These are phyloP conservation scores for Botia almorhae DNA, from an alignment of 2,797 vertebrate species.

Conservation along the genomic window DNA sequence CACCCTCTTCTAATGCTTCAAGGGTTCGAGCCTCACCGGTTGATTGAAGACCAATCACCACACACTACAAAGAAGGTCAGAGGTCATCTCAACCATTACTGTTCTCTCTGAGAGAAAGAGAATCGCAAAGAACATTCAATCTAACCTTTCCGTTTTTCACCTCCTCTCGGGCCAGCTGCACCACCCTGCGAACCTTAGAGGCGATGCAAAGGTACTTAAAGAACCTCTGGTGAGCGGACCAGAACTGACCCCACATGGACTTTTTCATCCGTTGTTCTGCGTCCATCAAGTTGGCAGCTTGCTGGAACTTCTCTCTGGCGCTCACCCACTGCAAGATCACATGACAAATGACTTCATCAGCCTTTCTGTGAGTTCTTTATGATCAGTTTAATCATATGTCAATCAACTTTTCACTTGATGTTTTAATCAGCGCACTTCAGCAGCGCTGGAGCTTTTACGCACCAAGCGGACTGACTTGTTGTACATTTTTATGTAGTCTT, in stretches of 20 bases:
- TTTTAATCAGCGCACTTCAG: background rate
- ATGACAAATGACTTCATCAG: background rate
- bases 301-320: slow-evolving; percentile 94
- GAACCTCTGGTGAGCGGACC: slow-evolving; percentile 98
- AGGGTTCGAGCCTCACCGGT: slow-evolving; percentile 97
- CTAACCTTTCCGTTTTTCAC: slow-evolving; percentile 96
- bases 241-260: slow-evolving; percentile 99
- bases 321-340: slow-evolving; percentile 87
- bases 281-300: slow-evolving; percentile 93
- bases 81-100: background rate
- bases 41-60: slow-evolving; percentile 97
- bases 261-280: slow-evolving; percentile 98
- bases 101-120: background rate
- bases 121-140: background rate
- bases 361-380: background rate
- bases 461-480: slow-evolving; percentile 97
- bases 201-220: slow-evolving; percentile 99
- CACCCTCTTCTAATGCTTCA: slow-evolving; percentile 96
- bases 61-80: slow-evolving; percentile 80
- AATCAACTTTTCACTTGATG: background rate
- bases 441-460: background rate
- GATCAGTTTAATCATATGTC: background rate
- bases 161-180: slow-evolving; percentile 94
- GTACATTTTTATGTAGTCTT: slow-evolving; percentile 94
- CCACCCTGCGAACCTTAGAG: slow-evolving; percentile 94